Conservation (phyloP, 2,797 vertebrate species). For the Pangasius sanitwongsei region DNA sequence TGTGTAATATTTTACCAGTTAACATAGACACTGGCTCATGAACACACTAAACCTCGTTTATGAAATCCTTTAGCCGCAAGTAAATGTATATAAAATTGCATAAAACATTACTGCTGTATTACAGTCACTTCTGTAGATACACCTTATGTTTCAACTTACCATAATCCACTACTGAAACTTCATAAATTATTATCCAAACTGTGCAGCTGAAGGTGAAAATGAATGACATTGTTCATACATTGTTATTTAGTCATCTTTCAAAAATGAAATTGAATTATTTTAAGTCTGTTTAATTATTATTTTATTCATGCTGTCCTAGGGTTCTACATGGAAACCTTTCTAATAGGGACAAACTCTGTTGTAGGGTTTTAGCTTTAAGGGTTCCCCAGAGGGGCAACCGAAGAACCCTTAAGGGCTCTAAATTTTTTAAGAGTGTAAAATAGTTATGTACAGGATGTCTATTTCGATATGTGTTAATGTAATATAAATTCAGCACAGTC, state of each 20-base stretch:
- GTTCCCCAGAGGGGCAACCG: background rate
- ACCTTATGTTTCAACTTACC: background rate
- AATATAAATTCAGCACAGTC: constrained; percentile 71
- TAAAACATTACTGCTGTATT: background rate
- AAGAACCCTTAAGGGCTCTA: constrained; percentile 41
- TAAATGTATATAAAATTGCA: background rate
- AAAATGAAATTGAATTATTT: background rate
- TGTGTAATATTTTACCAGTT: background rate
- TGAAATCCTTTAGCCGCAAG: constrained; percentile 2
- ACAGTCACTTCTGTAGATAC: background rate
- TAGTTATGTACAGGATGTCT: constrained; percentile 78
- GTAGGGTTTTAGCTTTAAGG: background rate
- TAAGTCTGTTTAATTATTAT: background rate
- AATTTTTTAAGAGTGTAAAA: constrained; percentile 58
- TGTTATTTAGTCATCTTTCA: background rate
- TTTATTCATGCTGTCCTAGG: background rate
- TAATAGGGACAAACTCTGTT: background rate
- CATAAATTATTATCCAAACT: background rate
- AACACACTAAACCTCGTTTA: background rate
- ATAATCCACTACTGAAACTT: background rate
- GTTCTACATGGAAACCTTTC: background rate
- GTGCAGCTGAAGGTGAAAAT: background rate
- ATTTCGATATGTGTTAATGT: constrained; percentile 79
- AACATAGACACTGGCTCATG: background rate
- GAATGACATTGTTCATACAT: background rate